Base-by-base conservation (phyloP, 2,797 vertebrate species). In the Vipera ursinii region DNA sequence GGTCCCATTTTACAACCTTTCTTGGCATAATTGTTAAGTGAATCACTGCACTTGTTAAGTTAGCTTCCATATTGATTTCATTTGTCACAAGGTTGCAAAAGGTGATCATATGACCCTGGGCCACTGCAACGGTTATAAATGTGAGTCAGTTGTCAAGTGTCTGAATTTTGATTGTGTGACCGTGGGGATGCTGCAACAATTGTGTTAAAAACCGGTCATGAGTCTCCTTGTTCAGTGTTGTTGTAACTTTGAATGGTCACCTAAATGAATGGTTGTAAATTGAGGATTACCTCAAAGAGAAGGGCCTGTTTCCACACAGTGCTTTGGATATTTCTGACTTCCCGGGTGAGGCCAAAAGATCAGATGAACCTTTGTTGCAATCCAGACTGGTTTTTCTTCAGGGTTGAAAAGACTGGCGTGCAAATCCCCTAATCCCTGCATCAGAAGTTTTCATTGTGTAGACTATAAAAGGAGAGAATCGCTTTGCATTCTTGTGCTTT, bases 401-500 rank as follows among this genome's bases (percentile, higher is more conserved):
- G 51, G 20, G 38, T 88, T 85, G 51, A 63, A 65, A 26, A 89
- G 69, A 60, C 55, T 59, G 15, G 17, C 38, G 15, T 17, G 4
- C 61, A 69, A 56, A 78, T 60, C 91, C 55, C 22, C 61, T 69
- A 44, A 17, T 6, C 22, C 57, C 73, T 44, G n/a, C n/a, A 55
- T 56, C 48, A 22, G 24, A 32, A 86, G 59, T 32, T 26, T 48
- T 12, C 51, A 87, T 8, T 14, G 7, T 51, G 51, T 69, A 88
- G 65, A 12, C 92, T 90, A 92, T 92, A 92, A 90, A 92, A 92
- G 92, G 92, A 87, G 32, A 89, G 53, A 55, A 86, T 4, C 28
- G 22, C 15, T 20, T 32, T n/a, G 6, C 78, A 92, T 92, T 92
- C 92, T 90, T 4, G 51, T 55, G 88, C 32, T 6, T 48, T 63